Conservation (phyloP, 64 coral and sea anemone species). For the Dendrophyllia cribrosa region DNA sequence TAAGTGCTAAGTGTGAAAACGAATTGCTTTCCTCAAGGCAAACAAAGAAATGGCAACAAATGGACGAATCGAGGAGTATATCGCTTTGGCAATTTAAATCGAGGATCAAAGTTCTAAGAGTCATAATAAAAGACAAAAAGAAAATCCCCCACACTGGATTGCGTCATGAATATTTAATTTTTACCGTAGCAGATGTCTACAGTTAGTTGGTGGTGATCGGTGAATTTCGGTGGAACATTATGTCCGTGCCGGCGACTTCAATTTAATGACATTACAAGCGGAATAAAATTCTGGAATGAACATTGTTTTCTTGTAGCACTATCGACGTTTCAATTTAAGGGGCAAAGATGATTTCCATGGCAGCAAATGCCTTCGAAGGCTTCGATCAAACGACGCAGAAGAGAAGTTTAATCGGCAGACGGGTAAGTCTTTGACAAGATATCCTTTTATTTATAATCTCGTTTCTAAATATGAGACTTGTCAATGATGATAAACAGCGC, state of each 20-base stretch:
- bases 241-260: neutral
- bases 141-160: constrained; percentile 23
- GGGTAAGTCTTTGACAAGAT: constrained; percentile 23
- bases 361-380: constrained; percentile 54
- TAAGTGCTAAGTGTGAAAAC: neutral
- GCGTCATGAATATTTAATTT: constrained; percentile 65
- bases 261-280: neutral
- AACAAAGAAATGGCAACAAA: constrained; percentile 18
- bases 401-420: constrained; percentile 31
- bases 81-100: constrained; percentile 25
- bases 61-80: neutral
- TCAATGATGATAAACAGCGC: neutral
- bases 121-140: constrained; percentile 37
- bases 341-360: constrained; percentile 16
- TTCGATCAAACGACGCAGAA: constrained; percentile 50
- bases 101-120: neutral
- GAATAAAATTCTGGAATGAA: constrained; percentile 10
- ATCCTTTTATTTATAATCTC: constrained; percentile 32
- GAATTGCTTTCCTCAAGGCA: neutral
- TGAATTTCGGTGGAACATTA: constrained; percentile 9
- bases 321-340: neutral
- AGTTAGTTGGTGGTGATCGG: constrained; percentile 12
- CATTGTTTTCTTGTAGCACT: neutral
- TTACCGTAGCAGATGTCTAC: constrained; percentile 41
- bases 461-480: constrained; percentile 22